Percentiles rank a stretch among this genome's conserved stretches.
Conservation (phyloP, 1,140 invertebrate species). For the Papilio glaucus region DNA sequence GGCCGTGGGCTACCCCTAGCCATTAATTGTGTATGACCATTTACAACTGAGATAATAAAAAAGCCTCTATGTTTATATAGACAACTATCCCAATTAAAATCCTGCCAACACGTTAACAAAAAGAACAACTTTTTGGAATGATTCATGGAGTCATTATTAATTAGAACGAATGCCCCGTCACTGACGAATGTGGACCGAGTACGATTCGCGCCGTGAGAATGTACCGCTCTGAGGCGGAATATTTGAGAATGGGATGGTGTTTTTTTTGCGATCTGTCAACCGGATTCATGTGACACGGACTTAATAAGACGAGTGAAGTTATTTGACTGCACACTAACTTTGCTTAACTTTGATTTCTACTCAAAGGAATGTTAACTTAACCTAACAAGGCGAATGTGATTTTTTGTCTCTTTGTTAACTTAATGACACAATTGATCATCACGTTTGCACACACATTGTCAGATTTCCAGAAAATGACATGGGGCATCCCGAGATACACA, state of each 20-base stretch:
- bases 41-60: too few relatives aligned
- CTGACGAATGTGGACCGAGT: conserved; percentile 1
- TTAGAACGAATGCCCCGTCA: conserved; percentile 10
- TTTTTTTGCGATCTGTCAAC: conserved; percentile 4
- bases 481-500: too few relatives aligned
- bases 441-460: too few relatives aligned
- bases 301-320: neutral
- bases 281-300: neutral
- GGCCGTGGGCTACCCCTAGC: too few relatives aligned
- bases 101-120: conserved; percentile 1
- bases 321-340: neutral
- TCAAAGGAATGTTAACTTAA: too few relatives aligned
- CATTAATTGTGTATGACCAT: too few relatives aligned
- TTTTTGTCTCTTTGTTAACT: too few relatives aligned
- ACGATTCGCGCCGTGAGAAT: neutral
- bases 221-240: neutral
- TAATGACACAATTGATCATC: too few relatives aligned
- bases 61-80: too few relatives aligned
- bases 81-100: neutral
- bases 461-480: too few relatives aligned
- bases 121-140: neutral
- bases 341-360: neutral
- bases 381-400: too few relatives aligned
- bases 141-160: conserved; percentile 7
- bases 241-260: neutral